Conservation (phyloP, 2,797 vertebrate genomes). For the Karalla daura region DNA sequence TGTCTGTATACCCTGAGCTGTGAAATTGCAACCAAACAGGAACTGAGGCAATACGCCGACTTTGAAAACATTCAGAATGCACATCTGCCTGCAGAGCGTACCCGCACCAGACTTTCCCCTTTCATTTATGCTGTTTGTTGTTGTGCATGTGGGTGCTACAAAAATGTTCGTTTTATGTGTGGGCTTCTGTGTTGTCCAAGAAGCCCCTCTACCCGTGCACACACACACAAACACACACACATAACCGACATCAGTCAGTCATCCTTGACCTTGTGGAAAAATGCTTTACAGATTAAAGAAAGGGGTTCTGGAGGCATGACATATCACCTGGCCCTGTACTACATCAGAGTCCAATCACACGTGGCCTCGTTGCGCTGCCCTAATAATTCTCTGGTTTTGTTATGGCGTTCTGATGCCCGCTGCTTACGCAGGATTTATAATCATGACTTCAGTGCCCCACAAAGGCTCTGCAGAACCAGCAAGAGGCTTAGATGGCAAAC, state of each 20-base stretch:
- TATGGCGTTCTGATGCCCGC: constrained; percentile 51
- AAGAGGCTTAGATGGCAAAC: constrained; percentile 52
- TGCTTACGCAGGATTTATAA: constrained; percentile 73
- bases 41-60: constrained; percentile 47
- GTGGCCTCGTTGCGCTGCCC: constrained; percentile 21
- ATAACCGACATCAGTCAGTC: constrained; percentile 30
- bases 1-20: constrained; percentile 67
- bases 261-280: constrained; percentile 62
- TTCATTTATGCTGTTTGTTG: constrained; percentile 44
- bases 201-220: neutral
- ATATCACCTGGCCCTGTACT: constrained; percentile 39
- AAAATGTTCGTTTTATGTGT: neutral
- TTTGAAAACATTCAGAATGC: constrained; percentile 49
- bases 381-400: constrained; percentile 58
- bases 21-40: constrained; percentile 74
- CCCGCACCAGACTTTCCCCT: neutral
- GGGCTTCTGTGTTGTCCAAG: neutral
- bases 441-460: constrained; percentile 45
- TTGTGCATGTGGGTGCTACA: constrained; percentile 10
- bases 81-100: constrained; percentile 48
- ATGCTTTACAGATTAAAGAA: constrained; percentile 43
- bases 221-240: neutral
- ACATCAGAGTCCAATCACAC: constrained; percentile 61
- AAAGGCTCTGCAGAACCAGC: constrained; percentile 38
- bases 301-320: constrained; percentile 37